Evolutionary conservation across 2,888 invertebrate species (phyloP), one percentile per base, ranked within the genome.

Genomic region (Mechanitis messenoides): DNA sequence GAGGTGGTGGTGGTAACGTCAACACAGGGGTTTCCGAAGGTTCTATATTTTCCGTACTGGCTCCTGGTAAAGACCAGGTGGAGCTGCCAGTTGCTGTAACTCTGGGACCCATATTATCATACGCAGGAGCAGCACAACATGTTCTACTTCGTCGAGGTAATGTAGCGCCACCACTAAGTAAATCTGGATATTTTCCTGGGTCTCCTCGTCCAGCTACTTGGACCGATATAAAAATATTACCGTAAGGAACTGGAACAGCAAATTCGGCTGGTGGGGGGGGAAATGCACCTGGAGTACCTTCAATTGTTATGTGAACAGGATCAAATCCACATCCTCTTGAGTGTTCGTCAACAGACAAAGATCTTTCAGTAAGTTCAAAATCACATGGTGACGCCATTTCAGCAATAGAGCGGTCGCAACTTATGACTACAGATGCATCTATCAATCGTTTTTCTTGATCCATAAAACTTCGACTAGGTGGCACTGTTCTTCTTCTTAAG

Each of bases 81-180:
- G 96, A 88, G 92, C 96, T 76, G 92, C 97, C 82, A 1, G 95
- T 95, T 12, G 96, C 96, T n/a, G 97, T 97, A 59, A 97, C 95
- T 72, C 97, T 92, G 47, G 96, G 95, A 1, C 97, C 97, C 95
- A 97, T 96, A 83, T 96, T 96, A 84, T 97, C 97, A 80, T 97
- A 97, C 58, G 95, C 95, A 45, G 94, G 93, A 69, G 86, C 90
- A 45, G 90, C 83, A 79, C 86, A 92, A 68, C 87, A 90, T 53
- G 82, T 85, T 64, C 88, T 78, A 68, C 79, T 87, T 57, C 92
- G 79, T 59, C 92, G 78, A 7, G 92, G 92, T 50, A 91, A 71
- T 61, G 91, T 86, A 35, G 89, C 84, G 62, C 85, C 82, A 67
- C 85, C 82, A 66, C 85, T 87, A 69, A 96, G 84, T 67, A 96